A percentile compares a stretch with the other conserved stretches of the same genome.
Conservation (phyloP, 2,888 invertebrate species). For the Spialia ferax region DNA sequence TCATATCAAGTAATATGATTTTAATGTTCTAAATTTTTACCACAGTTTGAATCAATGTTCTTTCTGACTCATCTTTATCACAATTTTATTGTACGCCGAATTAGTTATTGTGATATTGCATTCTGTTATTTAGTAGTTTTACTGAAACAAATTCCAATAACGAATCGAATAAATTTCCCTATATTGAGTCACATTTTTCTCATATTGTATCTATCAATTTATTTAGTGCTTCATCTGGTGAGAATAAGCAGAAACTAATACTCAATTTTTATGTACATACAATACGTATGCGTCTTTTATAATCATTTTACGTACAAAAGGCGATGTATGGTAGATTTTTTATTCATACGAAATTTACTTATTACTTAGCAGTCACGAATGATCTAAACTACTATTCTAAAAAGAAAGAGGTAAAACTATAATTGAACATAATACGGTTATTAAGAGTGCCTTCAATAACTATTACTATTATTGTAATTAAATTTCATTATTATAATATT, state of each 20-base stretch:
- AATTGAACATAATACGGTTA: background rate
- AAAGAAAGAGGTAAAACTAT: background rate
- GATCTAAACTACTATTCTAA: too few species aligned
- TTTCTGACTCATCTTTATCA: background rate
- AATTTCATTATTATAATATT: background rate
- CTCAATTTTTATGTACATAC: constrained; percentile 13
- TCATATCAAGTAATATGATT: too few species aligned
- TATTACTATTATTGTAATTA: too few species aligned
- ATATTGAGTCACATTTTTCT: too few species aligned
- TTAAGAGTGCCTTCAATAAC: too few species aligned
- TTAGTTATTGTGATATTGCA: background rate
- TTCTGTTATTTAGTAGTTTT: background rate
- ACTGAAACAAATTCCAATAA: too few species aligned
- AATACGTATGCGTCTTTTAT: background rate
- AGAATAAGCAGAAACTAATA: constrained; percentile 10
- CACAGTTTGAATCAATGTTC: background rate
- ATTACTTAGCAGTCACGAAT: background rate
- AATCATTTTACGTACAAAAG: background rate
- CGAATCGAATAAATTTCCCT: too few species aligned
- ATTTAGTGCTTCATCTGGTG: background rate
- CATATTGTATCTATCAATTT: too few species aligned
- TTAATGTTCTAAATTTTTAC: too few species aligned
- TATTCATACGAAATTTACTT: constrained; percentile 2
- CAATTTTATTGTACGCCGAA: background rate
- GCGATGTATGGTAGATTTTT: constrained; percentile 8